phyloP scores from a whole-genome alignment of 2,113 vertebrate species.

The Pseudorhombus dupliciocellatus region DNA sequence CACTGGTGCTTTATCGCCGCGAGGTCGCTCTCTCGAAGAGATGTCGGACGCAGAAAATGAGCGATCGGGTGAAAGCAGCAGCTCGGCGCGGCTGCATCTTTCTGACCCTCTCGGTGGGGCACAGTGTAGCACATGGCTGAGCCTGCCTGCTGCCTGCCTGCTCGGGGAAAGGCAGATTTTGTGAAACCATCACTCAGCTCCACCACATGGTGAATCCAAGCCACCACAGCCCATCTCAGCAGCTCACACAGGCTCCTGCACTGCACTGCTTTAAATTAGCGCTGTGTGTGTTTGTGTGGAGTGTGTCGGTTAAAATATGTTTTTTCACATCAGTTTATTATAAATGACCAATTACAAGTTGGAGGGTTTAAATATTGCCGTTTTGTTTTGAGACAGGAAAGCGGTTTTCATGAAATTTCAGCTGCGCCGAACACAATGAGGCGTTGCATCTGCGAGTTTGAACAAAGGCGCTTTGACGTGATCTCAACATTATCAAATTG shows the following conservation, averaged over 20 bases:
- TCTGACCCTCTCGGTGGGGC: not conserved
- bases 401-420: not conserved
- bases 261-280: not conserved
- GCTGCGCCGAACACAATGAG: not conserved
- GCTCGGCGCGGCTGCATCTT: slow-evolving; percentile 14
- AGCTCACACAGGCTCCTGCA: not conserved
- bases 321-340: too few species aligned
- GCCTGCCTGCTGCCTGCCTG: slow-evolving; percentile 33
- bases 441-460: slow-evolving; percentile 25
- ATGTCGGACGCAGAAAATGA: not conserved
- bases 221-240: slow-evolving; percentile 55
- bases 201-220: slow-evolving; percentile 66
- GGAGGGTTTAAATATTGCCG: too few species aligned
- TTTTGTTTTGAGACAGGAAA: not conserved
- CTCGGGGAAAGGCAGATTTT: slow-evolving; percentile 32
- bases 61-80: slow-evolving; percentile 37
- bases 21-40: not conserved
- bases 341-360: too few species aligned
- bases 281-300: not conserved
- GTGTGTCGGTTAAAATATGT: too few species aligned
- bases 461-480: slow-evolving; percentile 31
- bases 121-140: slow-evolving; percentile 46
- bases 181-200: slow-evolving; percentile 64
- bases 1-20: not conserved
- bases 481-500: slow-evolving; percentile 34